These are phyloP conservation scores for Eupithecia insigniata DNA, from an alignment of 2,888 invertebrate genomes.

Conservation along the genomic window DNA sequence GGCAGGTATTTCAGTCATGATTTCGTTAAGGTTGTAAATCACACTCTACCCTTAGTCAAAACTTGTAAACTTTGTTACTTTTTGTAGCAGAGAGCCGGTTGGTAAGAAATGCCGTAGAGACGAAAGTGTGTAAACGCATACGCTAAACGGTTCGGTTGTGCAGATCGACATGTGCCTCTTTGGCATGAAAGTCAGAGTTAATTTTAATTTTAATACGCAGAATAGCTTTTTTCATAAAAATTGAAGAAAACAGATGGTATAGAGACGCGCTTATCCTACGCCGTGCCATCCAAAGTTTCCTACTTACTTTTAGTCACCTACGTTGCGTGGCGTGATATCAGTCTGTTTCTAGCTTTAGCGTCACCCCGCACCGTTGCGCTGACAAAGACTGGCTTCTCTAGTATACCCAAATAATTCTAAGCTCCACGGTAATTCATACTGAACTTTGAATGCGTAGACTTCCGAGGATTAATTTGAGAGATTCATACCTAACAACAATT, in stretches of 20 bases:
- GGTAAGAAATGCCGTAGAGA: neutral
- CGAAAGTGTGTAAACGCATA: neutral
- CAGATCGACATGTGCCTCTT: too few species aligned
- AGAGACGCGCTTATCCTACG: too few species aligned
- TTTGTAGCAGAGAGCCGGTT: conserved; percentile 34
- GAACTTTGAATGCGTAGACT: conserved; percentile 45
- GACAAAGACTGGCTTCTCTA: neutral
- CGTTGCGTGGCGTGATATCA: too few species aligned
- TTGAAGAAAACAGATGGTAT: too few species aligned
- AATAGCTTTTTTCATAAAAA: too few species aligned
- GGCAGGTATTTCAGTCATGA: conserved; percentile 38
- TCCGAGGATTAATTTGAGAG: conserved; percentile 56
- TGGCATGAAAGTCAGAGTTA: too few species aligned
- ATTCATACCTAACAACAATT: conserved; percentile 54
- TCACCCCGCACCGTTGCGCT: neutral
- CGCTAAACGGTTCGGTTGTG: too few species aligned
- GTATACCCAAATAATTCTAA: neutral
- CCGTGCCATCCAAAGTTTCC: too few species aligned
- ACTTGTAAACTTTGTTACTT: conserved; percentile 50
- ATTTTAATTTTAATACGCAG: too few species aligned
- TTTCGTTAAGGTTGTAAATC: conserved; percentile 51
- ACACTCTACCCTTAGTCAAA: conserved; percentile 43
- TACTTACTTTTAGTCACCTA: too few species aligned
- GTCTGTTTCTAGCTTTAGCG: too few species aligned
- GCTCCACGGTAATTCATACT: conserved; percentile 20